These are phyloP conservation scores for Microcebus murinus DNA, from an alignment of 2,113 vertebrate genomes.

Conservation along the genomic window DNA sequence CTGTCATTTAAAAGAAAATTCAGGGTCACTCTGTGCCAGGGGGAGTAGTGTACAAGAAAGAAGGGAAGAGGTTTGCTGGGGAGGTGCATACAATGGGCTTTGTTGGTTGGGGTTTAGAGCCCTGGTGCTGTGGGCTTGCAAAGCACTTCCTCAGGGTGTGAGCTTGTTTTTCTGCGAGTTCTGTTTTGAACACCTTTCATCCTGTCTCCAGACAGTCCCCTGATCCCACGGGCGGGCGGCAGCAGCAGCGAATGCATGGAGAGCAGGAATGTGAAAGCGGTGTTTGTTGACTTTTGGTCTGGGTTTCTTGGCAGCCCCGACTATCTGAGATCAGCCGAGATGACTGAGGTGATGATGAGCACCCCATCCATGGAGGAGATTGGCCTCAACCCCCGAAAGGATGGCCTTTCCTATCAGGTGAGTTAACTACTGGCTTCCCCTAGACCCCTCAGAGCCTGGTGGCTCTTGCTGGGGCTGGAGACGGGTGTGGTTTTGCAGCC, in stretches of 20 bases:
- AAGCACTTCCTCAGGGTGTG: background rate
- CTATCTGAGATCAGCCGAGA: conserved; percentile 92
- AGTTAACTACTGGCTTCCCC: background rate
- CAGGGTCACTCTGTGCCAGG: background rate
- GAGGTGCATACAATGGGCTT: background rate
- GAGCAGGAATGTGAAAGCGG: background rate
- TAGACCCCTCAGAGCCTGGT: background rate
- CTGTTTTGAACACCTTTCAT: conserved; percentile 39
- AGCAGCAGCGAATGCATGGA: background rate
- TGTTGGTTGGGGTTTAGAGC: background rate
- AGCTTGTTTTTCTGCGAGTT: conserved; percentile 37
- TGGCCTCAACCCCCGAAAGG: conserved; percentile 95
- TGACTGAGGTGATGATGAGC: conserved; percentile 98
- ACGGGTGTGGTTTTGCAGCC: background rate
- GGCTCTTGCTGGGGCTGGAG: background rate
- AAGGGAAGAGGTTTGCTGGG: background rate
- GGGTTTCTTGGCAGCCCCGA: conserved; percentile 88
- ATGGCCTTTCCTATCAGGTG: conserved; percentile 96
- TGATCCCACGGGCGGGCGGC: background rate
- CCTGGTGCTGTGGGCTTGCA: background rate
- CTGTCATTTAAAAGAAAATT: conserved; percentile 44
- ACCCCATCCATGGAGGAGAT: conserved; percentile 95
- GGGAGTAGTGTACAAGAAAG: background rate
- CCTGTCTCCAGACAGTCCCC: conserved; percentile 10
- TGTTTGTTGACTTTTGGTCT: conserved; percentile 63